Evolutionary conservation across 2,797 vertebrate species (phyloP).

Genomic region (Simalia tracyae): DNA sequence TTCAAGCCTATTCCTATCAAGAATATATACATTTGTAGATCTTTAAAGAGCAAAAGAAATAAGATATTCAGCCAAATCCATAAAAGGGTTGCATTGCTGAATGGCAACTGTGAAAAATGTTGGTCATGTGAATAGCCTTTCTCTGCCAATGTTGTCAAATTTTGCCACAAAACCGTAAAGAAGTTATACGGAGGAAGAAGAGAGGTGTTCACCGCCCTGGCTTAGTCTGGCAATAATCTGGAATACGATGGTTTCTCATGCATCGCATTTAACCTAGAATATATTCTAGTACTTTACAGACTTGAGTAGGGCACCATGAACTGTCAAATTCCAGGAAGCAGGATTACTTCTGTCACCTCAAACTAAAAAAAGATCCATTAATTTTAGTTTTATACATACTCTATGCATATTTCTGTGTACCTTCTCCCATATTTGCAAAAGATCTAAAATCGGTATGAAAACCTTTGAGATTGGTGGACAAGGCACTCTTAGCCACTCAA

Average conservation of each 20-base stretch:
- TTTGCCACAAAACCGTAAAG: neutral
- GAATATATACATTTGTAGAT: neutral
- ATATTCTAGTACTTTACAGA: neutral
- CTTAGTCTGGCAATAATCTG: neutral
- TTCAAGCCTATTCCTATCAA: neutral
- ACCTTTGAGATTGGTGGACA: neutral
- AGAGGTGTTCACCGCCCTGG: neutral
- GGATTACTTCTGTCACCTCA: neutral
- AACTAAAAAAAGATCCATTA: neutral
- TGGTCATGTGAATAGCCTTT: neutral
- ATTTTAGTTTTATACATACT: neutral
- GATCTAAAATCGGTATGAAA: neutral
- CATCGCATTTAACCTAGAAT: accelerated
- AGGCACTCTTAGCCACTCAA: no score
- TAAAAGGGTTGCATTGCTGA: neutral
- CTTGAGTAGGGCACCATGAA: accelerated
- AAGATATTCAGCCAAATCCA: neutral
- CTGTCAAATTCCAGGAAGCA: no score
- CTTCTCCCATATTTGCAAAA: neutral
- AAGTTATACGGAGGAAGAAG: neutral
- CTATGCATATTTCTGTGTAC: no score
- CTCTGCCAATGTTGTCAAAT: neutral
- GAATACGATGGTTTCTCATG: accelerated
- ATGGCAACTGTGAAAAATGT: neutral
- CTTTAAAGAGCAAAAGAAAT: neutral